Base-by-base conservation (phyloP, 1,140 invertebrate genomes). In the Bombus cullumanus region DNA sequence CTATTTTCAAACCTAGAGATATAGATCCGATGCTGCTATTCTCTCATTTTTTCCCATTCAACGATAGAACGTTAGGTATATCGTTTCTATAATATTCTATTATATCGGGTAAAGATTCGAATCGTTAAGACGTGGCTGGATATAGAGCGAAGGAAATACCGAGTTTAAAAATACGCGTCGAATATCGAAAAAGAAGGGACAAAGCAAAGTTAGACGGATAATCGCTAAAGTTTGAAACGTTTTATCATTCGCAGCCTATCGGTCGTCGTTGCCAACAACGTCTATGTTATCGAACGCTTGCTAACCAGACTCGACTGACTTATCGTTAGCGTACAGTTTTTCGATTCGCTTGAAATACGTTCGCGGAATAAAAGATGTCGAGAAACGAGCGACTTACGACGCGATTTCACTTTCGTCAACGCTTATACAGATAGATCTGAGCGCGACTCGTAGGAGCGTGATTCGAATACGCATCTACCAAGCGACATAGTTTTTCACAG, bases 341-440 rank as follows among this genome's bases (percentile, higher is more conserved):
- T 18, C 47, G 15, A 59, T 59, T 62, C 9, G 0, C 59, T 62
- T 13, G 59, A 62, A 43, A 57, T 31, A 18, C 31, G 53, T 53
- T 62, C 28, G 12, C 34, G 22, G 12, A 62, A 47, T 4, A 69
- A 43, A n/a, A 39, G 34, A 9, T 22, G 25, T 39, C 37, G 74
- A 1, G 28, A 8, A 77, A 39, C 12, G 31, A 76, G 9, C 13
- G n/a, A 43, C 72, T 4, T 39, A 10, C 25, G 25, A 18, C 22
- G 34, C 31, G 39, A 34, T 76, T 66, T 76, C 62, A 77, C 73
- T 68, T 68, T 76, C 41, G 28, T 31, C 13, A 31, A 53, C 59
- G 37, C 39, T 34, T 74, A 2, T 12, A 22, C 6, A 13, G 10
- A 18, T 31, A 31, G 15, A 22, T 37, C 13, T 8, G 10, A 37